Percentiles rank a stretch among this genome's conserved stretches.
Evolutionary conservation across 2,113 vertebrate species (phyloP).

Genomic region (Alethe castanea): DNA sequence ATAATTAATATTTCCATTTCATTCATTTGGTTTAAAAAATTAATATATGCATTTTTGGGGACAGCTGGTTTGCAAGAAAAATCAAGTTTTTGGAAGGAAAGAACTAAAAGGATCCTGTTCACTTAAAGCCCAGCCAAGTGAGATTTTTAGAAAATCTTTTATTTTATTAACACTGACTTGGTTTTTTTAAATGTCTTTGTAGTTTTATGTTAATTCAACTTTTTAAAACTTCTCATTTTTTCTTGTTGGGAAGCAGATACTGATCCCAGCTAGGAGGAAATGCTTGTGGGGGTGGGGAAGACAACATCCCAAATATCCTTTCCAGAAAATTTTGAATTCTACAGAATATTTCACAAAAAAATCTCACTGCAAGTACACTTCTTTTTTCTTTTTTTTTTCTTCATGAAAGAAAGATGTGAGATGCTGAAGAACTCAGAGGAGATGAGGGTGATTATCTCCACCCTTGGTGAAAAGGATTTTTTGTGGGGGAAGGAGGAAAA

Average conservation of each 20-base stretch:
- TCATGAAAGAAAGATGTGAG: neutral
- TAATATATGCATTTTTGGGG: neutral
- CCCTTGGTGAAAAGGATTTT: neutral
- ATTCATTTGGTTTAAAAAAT: neutral
- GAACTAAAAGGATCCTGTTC: neutral
- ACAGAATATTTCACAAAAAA: neutral
- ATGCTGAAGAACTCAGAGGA: no score
- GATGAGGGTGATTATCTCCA: neutral
- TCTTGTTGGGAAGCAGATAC: neutral
- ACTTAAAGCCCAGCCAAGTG: neutral
- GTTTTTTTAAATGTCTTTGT: neutral
- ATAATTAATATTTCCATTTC: neutral
- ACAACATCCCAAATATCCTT: neutral
- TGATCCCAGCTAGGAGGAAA: neutral
- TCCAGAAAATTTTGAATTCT: neutral
- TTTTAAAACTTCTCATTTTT: neutral
- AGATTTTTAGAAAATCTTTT: neutral
- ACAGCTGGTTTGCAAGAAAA: neutral
- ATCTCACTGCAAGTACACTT: rapidly evolving
- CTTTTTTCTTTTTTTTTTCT: neutral
- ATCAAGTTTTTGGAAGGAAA: neutral
- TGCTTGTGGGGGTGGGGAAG: no score
- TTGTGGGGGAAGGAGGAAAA: neutral
- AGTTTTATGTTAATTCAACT: neutral
- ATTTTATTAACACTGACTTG: neutral